A percentile compares a stretch with the other conserved stretches of the same genome.
Evolutionary conservation across 2,888 invertebrate genomes (phyloP).

Genomic region (Tridacna gigas): DNA sequence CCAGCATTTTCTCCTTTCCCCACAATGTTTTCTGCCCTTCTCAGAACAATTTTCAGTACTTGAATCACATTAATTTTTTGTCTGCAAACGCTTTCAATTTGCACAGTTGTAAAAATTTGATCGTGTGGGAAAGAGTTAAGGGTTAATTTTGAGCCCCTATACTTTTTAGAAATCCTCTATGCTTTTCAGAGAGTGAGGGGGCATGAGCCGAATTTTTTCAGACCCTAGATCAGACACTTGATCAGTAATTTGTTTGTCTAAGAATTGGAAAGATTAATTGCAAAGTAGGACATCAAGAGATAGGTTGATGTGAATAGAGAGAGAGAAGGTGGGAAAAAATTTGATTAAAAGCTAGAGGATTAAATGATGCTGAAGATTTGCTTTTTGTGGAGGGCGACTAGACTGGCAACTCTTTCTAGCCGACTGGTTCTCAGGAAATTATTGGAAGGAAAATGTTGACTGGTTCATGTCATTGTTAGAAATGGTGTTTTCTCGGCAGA

Average conservation of each 20-base stretch:
- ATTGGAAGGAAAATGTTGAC: conserved; percentile 26
- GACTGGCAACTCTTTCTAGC: conserved; percentile 18
- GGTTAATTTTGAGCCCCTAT: too few species aligned
- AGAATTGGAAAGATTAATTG: too few species aligned
- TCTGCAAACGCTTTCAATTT: neutral
- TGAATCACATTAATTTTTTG: too few species aligned
- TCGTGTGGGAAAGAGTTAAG: neutral
- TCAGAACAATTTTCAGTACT: too few species aligned
- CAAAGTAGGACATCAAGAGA: too few species aligned
- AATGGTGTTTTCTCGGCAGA: neutral
- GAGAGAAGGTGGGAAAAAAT: neutral
- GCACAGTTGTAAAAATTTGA: neutral
- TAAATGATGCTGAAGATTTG: neutral
- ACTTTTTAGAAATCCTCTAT: too few species aligned
- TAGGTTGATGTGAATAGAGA: neutral
- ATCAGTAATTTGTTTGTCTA: too few species aligned
- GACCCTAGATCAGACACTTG: too few species aligned
- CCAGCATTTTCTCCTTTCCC: neutral
- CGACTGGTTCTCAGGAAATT: conserved; percentile 18
- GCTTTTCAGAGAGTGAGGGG: too few species aligned
- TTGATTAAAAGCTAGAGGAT: neutral
- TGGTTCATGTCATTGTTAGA: conserved; percentile 5
- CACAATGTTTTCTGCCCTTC: neutral
- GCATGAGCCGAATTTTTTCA: too few species aligned
- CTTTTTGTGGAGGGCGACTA: conserved; percentile 11